Conservation (phyloP, 2,888 invertebrate genomes). For the Fragum fragum region DNA sequence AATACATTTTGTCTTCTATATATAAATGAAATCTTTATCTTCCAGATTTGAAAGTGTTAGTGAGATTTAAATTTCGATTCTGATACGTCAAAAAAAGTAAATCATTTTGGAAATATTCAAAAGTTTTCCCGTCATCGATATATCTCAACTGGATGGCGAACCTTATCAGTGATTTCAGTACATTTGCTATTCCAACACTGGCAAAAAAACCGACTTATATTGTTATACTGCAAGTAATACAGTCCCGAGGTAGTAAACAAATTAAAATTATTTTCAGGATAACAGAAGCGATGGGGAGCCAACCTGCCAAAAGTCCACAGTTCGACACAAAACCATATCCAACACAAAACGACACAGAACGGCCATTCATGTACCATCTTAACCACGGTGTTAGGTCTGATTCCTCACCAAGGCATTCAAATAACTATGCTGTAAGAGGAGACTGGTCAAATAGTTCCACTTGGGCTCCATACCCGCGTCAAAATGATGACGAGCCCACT, state of each 20-base stretch:
- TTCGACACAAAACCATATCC: constrained; percentile 19
- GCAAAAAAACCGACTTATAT: not conserved
- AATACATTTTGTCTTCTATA: too few species aligned
- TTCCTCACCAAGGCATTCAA: not conserved
- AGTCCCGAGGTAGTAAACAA: not conserved
- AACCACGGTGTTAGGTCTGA: not conserved
- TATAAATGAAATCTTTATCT: too few species aligned
- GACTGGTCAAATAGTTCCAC: not conserved
- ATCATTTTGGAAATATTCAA: too few species aligned
- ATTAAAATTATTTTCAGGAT: not conserved
- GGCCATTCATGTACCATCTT: constrained; percentile 16
- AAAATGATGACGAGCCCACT: not conserved
- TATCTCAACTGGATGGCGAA: too few species aligned
- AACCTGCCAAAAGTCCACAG: constrained; percentile 2
- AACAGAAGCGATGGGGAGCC: constrained; percentile 3
- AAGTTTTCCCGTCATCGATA: too few species aligned
- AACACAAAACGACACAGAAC: not conserved
- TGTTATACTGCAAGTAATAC: too few species aligned
- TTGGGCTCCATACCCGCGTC: constrained; percentile 14
- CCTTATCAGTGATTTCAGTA: too few species aligned
- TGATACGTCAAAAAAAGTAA: too few species aligned
- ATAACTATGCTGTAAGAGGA: constrained; percentile 8
- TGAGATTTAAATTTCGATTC: too few species aligned
- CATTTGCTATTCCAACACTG: too few species aligned
- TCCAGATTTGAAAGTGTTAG: too few species aligned